Conservation (phyloP, 2,113 vertebrate genomes). For the Acrocephalus kingi region DNA sequence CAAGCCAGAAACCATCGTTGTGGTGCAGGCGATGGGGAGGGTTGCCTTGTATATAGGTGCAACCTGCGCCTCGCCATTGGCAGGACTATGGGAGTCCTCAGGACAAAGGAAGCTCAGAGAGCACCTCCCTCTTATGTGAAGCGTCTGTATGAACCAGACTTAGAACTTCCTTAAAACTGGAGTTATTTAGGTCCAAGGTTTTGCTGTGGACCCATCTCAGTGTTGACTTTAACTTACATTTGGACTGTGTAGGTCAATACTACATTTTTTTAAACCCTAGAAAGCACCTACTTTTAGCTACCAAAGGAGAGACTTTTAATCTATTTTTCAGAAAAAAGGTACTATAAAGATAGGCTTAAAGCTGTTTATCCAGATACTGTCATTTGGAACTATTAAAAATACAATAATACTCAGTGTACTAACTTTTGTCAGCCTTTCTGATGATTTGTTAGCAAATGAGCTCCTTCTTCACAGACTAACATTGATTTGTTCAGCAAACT, state of each 20-base stretch:
- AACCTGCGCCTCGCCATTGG: rapidly evolving
- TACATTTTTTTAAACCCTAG: neutral
- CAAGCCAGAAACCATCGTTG: neutral
- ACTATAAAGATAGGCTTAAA: neutral
- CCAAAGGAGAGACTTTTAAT: neutral
- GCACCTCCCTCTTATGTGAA: neutral
- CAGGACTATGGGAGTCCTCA: neutral
- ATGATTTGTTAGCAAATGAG: neutral
- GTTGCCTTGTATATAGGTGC: neutral
- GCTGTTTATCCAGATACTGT: neutral
- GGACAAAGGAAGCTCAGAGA: neutral
- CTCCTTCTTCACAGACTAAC: neutral
- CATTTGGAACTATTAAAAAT: neutral
- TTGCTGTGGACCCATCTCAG: neutral
- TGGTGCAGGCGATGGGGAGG: neutral
- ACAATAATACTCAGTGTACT: neutral
- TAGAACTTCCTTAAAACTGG: neutral
- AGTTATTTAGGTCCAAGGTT: slow-evolving; percentile 4
- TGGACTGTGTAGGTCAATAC: neutral
- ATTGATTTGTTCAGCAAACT: neutral
- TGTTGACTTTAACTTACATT: slow-evolving; percentile 1
- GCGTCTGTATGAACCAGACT: neutral
- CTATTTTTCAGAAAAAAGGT: neutral
- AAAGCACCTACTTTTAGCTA: neutral
- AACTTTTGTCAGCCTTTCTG: neutral